Percentiles rank a stretch among this genome's conserved stretches.
Conservation (phyloP, 1,140 invertebrate genomes). For the Leptonema lineaticorne region DNA sequence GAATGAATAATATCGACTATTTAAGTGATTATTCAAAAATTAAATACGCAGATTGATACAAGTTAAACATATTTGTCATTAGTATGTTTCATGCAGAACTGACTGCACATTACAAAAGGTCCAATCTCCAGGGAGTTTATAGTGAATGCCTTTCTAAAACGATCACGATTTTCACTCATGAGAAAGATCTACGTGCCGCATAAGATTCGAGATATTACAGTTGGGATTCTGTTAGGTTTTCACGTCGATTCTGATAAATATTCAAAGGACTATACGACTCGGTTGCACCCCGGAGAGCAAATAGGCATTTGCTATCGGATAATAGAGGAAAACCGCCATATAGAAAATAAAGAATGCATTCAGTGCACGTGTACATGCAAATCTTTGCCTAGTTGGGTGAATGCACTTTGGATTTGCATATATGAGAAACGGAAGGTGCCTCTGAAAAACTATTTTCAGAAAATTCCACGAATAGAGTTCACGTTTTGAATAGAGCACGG, state of each 20-base stretch:
- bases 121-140: too few relatives aligned
- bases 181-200: not conserved
- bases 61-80: too few relatives aligned
- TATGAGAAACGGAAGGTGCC: not conserved
- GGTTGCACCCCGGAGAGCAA: not conserved
- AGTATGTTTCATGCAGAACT: too few relatives aligned
- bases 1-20: too few relatives aligned
- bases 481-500: not conserved
- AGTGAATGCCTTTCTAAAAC: too few relatives aligned
- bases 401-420: not conserved
- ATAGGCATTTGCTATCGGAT: not conserved
- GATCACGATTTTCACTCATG: too few relatives aligned
- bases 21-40: too few relatives aligned
- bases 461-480: not conserved
- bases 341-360: not conserved
- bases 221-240: not conserved
- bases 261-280: not conserved
- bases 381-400: not conserved
- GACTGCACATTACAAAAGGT: too few relatives aligned
- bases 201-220: not conserved
- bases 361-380: constrained; percentile 2
- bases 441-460: not conserved
- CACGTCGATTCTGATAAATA: not conserved
- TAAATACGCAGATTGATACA: too few relatives aligned
- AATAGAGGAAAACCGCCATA: not conserved